Base-by-base conservation (phyloP, 2,888 invertebrate genomes). In the Nephrotoma guestfalica region DNA sequence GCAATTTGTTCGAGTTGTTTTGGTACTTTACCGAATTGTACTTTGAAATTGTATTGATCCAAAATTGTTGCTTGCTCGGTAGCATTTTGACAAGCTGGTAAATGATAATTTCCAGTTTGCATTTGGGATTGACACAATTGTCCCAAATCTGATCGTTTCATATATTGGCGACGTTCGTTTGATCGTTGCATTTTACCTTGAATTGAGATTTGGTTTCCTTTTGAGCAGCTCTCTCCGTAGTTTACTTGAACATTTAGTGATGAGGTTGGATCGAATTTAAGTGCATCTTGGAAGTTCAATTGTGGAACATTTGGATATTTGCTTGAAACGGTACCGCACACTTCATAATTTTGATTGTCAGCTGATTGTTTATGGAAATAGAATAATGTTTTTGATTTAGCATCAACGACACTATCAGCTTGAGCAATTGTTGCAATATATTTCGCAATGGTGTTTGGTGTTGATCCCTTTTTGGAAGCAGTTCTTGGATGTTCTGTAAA, bases 61-160 rank as follows among this genome's bases (percentile, higher is more conserved):
- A 94, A 91, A 51, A 93, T 90, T 88, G 93, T 93, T 4, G 94
- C 93, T 87, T 90, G 90, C 40, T 92, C 89, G 7, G 93, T 93
- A 89, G 93, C 92, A 87, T 93, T 92, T 87, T 93, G 92, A 89
- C 95, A 95, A 87, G 93, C 92, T 3, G 91, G 90, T 87, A 93
- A 92, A 89, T 93, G 93, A 88, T 92, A 91, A 89, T 94, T 93
- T 43, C 93, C 93, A 86, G 92, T 89, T 87, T 92, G 90, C 89
- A 93, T 93, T 86, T 89, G 86, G 9, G 42, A 11, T 85, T 43
- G 30, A 13, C 85, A 85, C 43, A 85, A 85, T 85, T 85, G 41
- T 43, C 42, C 85, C 43, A 85, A 85, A 43, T 42, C 18, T 43
- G 41, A 18, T 43, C 42, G 90, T 87, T 91, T 90, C 4, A 95